Base-by-base conservation (phyloP, 2,797 vertebrate genomes). In the Muraenolepis orangiensis region DNA sequence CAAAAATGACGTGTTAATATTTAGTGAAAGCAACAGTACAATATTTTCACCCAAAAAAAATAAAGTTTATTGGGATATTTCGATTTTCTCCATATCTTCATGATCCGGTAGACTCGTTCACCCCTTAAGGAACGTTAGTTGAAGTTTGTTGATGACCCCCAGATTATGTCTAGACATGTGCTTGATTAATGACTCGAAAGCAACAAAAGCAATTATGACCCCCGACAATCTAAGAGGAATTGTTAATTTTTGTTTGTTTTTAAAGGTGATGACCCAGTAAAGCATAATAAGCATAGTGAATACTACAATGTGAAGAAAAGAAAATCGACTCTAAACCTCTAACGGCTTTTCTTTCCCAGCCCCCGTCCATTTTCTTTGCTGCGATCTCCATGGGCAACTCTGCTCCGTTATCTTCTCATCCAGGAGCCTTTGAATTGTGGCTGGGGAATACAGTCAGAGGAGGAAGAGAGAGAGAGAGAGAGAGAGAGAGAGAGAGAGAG, bases 301-400 rank as follows among this genome's bases (percentile, higher is more conserved):
- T 23, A 23, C n/a, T 61, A 10, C 23, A 61, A 61, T 61, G n/a
- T 61, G 26, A 61, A n/a, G n/a, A n/a, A n/a, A n/a, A n/a, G n/a
- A n/a, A n/a, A n/a, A n/a, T n/a, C n/a, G n/a, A n/a, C n/a, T 76
- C 79, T 34, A 11, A 10, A 61, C 26, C 51, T 23, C 51, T 34
- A 20, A 12, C 66, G 26, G 14, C 66, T 16, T 14, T 31, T 30
- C 66, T 16, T 67, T 40, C 78, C 72, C 74, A 78, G 64, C 38
- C 29, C 74, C 29, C 31, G n/a, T n/a, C n/a, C 20, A 10, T 61
- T 69, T 73, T 46, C 51, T 79, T 80, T 86, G 74, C 68, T 81
- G 82, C 82, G 80, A 80, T 89, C 85, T 84, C 88, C 85, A 86
- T 88, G 87, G 85, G 85, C 79, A 79, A 85, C 79, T 78, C 66